Conservation (phyloP, 2,888 invertebrate species). For the Nephrotoma guestfalica region DNA sequence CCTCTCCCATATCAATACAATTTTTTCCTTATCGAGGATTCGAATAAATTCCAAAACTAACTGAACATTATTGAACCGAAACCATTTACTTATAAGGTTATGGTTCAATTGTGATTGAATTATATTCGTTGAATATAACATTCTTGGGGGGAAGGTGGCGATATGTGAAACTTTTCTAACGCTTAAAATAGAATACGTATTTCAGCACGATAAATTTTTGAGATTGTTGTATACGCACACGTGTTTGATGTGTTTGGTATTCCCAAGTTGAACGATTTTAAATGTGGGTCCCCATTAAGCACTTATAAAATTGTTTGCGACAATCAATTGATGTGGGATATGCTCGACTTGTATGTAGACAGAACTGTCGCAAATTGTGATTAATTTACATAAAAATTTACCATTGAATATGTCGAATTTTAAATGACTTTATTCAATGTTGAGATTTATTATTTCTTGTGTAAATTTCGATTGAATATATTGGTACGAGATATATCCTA, state of each 20-base stretch:
- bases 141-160: not conserved
- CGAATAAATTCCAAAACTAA: not conserved
- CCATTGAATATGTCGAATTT: not conserved
- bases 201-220: not conserved
- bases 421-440: not conserved
- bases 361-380: not conserved
- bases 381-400: not conserved
- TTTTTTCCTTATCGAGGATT: not conserved
- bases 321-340: not conserved
- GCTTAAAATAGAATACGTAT: not conserved
- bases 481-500: no score
- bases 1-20: not conserved
- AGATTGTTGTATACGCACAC: no score
- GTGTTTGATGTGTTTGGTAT: not conserved
- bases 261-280: not conserved
- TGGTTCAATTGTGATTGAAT: not conserved
- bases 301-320: not conserved
- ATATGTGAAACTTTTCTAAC: not conserved
- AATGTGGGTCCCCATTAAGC: not conserved
- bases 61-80: not conserved
- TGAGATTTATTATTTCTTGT: not conserved
- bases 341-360: not conserved
- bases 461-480: not conserved
- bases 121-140: no score
- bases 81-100: not conserved